A percentile compares a stretch with the other conserved stretches of the same genome.
Evolutionary conservation across 2,888 invertebrate species (phyloP).

Genomic region (Suillia variegata): DNA sequence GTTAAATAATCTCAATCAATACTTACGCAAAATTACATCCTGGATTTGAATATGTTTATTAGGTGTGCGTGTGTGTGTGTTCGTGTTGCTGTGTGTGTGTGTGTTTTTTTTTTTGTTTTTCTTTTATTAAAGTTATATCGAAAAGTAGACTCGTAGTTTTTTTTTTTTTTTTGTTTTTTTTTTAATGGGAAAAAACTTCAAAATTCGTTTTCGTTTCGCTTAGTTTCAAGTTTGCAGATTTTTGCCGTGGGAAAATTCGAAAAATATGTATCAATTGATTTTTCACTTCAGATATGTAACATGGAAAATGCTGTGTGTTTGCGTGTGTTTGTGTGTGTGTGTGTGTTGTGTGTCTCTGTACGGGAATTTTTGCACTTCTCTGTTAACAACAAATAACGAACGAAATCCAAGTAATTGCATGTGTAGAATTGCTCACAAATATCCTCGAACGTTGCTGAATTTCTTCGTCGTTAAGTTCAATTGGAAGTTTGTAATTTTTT

Average conservation of each 20-base stretch:
- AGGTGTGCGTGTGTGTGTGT: no score
- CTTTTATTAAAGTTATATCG: no score
- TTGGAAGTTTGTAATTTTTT: not conserved
- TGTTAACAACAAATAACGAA: not conserved
- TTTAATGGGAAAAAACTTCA: not conserved
- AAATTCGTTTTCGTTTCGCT: conserved; percentile 12
- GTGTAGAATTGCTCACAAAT: not conserved
- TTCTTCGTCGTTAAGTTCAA: not conserved
- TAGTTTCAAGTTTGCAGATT: not conserved
- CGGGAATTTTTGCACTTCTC: not conserved
- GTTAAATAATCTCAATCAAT: not conserved
- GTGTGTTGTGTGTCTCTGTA: no score
- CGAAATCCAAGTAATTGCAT: not conserved
- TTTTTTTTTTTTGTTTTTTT: not conserved
- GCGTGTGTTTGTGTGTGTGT: no score
- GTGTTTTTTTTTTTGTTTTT: no score
- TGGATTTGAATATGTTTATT: not conserved
- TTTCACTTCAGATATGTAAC: conserved; percentile 39
- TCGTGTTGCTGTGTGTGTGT: no score
- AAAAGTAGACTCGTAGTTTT: not conserved
- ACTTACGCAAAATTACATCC: not conserved
- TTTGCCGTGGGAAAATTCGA: conserved; percentile 17
- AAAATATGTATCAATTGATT: conserved; percentile 50
- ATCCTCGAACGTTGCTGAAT: no score
- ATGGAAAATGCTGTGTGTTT: conserved; percentile 24